Percentiles rank a stretch among this genome's conserved stretches.
Conservation (phyloP, 2,888 invertebrate genomes). For the Nemotelus nigrinus region DNA sequence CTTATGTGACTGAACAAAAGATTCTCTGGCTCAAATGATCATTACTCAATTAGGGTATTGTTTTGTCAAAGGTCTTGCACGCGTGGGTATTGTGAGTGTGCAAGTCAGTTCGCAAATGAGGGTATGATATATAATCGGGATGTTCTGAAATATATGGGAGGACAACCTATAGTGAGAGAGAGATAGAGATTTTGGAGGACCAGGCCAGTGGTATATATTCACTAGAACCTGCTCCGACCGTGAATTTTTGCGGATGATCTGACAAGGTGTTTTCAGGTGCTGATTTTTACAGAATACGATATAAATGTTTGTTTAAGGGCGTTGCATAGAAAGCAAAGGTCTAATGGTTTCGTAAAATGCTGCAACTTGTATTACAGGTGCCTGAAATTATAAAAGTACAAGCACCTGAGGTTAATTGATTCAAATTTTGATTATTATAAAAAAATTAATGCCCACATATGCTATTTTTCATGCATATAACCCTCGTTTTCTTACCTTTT, state of each 20-base stretch:
- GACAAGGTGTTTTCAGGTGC: slow-evolving; percentile 16
- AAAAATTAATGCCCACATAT: too few species aligned
- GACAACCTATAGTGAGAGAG: too few species aligned
- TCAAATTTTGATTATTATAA: too few species aligned
- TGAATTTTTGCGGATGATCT: slow-evolving; percentile 22
- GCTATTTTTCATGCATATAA: too few species aligned
- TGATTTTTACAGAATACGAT: neutral
- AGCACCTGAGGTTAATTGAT: too few species aligned
- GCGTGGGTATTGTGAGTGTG: neutral
- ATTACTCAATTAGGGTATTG: slow-evolving; percentile 42
- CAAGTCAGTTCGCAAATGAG: neutral
- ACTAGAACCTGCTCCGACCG: neutral
- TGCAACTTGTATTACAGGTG: too few species aligned
- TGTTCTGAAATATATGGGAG: neutral
- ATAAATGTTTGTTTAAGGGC: slow-evolving; percentile 36
- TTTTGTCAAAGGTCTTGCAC: slow-evolving; percentile 10
- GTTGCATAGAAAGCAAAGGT: slow-evolving; percentile 10
- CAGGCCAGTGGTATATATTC: neutral
- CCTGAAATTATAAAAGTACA: too few species aligned
- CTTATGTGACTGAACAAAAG: slow-evolving; percentile 17
- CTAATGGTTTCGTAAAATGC: neutral
- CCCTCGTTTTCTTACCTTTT: too few species aligned
- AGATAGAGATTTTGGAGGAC: too few species aligned
- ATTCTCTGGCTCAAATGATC: slow-evolving; percentile 9
- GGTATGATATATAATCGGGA: neutral